phyloP scores from a whole-genome alignment of 2,888 invertebrate species.

The Nematopogon swammerdamellus region DNA sequence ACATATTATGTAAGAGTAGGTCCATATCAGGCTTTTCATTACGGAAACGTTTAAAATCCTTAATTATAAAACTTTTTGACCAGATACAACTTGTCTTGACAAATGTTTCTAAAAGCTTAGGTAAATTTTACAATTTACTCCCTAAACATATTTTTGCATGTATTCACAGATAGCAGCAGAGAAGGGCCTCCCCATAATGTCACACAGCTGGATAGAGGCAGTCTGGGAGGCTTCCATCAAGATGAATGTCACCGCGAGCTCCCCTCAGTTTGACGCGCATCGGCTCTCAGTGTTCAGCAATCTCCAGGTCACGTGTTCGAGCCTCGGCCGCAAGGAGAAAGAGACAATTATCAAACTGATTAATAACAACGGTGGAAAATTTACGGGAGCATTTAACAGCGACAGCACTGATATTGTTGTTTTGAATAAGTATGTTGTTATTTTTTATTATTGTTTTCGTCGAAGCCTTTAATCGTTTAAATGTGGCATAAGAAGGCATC shows the following conservation, averaged over 20 bases:
- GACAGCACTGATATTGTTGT: constrained; percentile 54
- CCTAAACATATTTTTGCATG: too few relatives aligned
- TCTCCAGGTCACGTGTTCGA: constrained; percentile 75
- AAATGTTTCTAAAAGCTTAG: too few relatives aligned
- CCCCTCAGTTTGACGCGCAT: constrained; percentile 59
- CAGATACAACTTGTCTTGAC: too few relatives aligned
- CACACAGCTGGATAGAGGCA: constrained; percentile 72
- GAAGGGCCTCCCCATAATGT: constrained; percentile 69
- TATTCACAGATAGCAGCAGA: constrained; percentile 63
- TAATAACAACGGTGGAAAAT: constrained; percentile 68
- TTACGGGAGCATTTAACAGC: constrained; percentile 49
- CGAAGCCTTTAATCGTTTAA: too few relatives aligned
- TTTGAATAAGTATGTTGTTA: constrained; percentile 38
- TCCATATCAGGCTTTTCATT: too few relatives aligned
- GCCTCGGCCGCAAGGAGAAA: constrained; percentile 62
- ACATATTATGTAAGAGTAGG: too few relatives aligned
- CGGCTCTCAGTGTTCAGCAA: constrained; percentile 71
- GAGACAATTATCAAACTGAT: constrained; percentile 64
- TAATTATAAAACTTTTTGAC: too few relatives aligned
- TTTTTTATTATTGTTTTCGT: too few relatives aligned
- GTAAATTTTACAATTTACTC: too few relatives aligned
- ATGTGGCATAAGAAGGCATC: too few relatives aligned
- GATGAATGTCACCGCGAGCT: constrained; percentile 60
- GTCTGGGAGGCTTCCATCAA: constrained; percentile 73
- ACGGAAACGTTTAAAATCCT: too few relatives aligned